phyloP scores from a whole-genome alignment of 2,888 invertebrate species.

The Arge pagana region DNA sequence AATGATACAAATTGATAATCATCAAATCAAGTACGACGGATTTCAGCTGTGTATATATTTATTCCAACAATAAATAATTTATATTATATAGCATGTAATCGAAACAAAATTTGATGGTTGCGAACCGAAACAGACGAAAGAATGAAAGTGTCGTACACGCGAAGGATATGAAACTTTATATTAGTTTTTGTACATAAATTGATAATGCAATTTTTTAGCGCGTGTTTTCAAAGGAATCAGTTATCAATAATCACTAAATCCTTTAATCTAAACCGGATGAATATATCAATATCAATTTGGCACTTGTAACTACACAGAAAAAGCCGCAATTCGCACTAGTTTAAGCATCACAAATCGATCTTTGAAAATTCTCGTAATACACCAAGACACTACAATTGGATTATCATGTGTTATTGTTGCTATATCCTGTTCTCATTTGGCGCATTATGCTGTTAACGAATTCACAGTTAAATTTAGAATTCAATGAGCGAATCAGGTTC shows the following conservation, averaged over 20 bases:
- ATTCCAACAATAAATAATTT: slow-evolving; percentile 21
- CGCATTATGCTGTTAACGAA: no score
- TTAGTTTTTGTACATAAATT: slow-evolving; percentile 16
- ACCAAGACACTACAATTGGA: slow-evolving; percentile 11
- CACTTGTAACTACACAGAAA: slow-evolving; percentile 18
- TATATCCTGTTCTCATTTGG: no score
- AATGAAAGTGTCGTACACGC: slow-evolving; percentile 2
- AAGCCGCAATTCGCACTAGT: slow-evolving; percentile 19
- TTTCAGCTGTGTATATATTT: slow-evolving; percentile 9
- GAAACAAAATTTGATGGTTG: slow-evolving; percentile 8
- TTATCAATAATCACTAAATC: slow-evolving; percentile 3
- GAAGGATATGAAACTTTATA: slow-evolving; percentile 13
- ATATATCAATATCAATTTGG: slow-evolving; percentile 19
- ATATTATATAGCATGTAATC: slow-evolving; percentile 2
- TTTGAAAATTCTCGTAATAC: slow-evolving; percentile 13
- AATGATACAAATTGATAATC: no score
- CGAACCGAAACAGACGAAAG: slow-evolving; percentile 1
- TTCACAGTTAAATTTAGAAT: no score
- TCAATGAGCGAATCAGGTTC: no score
- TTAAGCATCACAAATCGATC: slow-evolving; percentile 15
- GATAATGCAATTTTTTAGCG: background rate
- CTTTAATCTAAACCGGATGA: slow-evolving; percentile 5
- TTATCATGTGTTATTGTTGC: no score
- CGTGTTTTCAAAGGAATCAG: slow-evolving; percentile 4
- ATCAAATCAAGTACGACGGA: no score